Evolutionary conservation across 1,140 invertebrate species (phyloP), one percentile per base, ranked within the genome.

Genomic region (Caenorhabditis brenneri): DNA sequence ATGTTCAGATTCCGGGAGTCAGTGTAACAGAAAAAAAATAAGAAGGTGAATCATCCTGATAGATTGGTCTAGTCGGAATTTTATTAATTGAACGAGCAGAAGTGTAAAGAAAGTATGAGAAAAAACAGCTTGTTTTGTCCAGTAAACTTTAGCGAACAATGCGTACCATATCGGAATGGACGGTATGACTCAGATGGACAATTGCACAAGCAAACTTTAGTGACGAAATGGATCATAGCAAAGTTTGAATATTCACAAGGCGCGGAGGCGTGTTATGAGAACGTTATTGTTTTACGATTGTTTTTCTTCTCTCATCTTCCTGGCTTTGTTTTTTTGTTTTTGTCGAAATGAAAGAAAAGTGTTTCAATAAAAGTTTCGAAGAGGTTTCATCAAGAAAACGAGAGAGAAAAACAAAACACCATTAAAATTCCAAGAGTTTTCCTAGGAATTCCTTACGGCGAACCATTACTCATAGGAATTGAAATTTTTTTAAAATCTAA

Each of bases 121-220:
- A n/a, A 74, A 74, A 42, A 74, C 39, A 74, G 22, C 36, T 74
- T 74, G 65, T 74, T 74, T 74, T 42, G 65, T 74, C 33, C 36
- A 74, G 65, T 42, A 33, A 74, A 74, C 65, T 36, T 46, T 33
- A 74, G 42, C 36, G 65, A 74, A 74, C 65, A 74, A 42, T 24
- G 36, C 2, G 27, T 5, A 12, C 42, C 42, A 74, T 24, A 74
- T 74, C 27, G 33, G n/a, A 74, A 74, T 74, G 65, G 65, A 27
- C 65, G 65, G 5, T 36, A 74, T 74, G 65, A 74, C 29, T 74
- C 33, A 74, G 36, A 42, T 42, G 65, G 65, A 42, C 36, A 74
- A 74, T 42, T 42, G 36, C 36, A 74, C 33, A 74, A 65, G 58
- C 58, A 39, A 12, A 74, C 36, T 4, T 7, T 4, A 24, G n/a